Evolutionary conservation across 2,797 vertebrate genomes (phyloP).

Genomic region (Tarsius wallacei): DNA sequence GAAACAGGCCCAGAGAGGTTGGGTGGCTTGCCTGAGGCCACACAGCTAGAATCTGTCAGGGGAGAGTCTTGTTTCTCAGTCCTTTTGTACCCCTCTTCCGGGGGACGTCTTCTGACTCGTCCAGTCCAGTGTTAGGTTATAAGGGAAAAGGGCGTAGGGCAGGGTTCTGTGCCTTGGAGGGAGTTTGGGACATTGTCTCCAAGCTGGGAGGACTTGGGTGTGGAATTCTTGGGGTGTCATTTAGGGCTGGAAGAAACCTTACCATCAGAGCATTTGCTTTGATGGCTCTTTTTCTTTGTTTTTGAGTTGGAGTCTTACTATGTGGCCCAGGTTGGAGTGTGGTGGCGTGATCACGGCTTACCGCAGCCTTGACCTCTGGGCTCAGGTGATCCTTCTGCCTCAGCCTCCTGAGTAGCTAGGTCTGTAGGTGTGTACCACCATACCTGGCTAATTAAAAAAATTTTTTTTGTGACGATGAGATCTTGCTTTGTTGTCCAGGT

Average conservation of each 20-base stretch:
- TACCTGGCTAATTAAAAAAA: too few relatives aligned
- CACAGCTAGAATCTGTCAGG: not conserved
- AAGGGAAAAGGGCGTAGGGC: fast-evolving
- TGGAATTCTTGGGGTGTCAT: not conserved
- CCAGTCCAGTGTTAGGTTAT: fast-evolving
- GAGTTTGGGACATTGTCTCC: not conserved
- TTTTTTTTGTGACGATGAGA: too few relatives aligned
- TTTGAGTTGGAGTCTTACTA: too few relatives aligned
- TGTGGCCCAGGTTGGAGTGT: too few relatives aligned
- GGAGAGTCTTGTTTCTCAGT: not conserved
- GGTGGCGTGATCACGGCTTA: too few relatives aligned
- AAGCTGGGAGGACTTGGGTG: not conserved
- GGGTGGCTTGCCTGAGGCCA: not conserved
- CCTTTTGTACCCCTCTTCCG: not conserved
- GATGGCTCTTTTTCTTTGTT: too few relatives aligned
- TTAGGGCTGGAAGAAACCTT: not conserved
- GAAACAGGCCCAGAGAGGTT: not conserved
- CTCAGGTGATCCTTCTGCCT: too few relatives aligned
- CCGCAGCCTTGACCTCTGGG: too few relatives aligned
- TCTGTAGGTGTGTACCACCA: too few relatives aligned
- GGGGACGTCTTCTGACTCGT: not conserved
- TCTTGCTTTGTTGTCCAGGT: too few relatives aligned
- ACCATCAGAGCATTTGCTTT: not conserved
- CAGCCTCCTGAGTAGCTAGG: too few relatives aligned
- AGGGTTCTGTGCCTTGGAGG: not conserved